Evolutionary conservation across 2,113 vertebrate genomes (phyloP).

Genomic region (Neolamprologus longior): DNA sequence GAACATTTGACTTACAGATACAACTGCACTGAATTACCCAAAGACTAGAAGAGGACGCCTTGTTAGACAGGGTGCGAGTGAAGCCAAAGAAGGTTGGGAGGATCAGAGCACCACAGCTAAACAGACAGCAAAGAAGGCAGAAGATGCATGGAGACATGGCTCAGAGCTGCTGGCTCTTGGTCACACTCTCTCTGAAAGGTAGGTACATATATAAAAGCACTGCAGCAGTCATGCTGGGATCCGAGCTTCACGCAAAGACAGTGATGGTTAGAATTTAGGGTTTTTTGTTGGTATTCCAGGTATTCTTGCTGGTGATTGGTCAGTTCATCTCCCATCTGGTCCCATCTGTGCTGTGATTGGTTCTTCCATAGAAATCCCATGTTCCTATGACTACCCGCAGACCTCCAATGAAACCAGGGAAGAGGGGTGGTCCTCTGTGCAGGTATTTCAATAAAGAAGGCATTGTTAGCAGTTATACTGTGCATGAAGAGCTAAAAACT

Average conservation of each 20-base stretch:
- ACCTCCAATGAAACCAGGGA: background rate
- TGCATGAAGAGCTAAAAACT: background rate
- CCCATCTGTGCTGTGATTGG: slow-evolving; percentile 50
- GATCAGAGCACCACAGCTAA: background rate
- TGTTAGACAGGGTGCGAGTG: too few relatives aligned
- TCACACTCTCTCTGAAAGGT: slow-evolving; percentile 40
- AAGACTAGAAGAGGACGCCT: background rate
- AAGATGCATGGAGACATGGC: background rate
- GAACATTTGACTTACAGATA: background rate
- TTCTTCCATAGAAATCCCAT: slow-evolving; percentile 57
- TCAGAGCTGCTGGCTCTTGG: slow-evolving; percentile 14
- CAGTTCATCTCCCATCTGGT: slow-evolving; percentile 19
- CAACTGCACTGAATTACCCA: background rate
- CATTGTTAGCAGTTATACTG: background rate
- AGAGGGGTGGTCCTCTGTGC: background rate
- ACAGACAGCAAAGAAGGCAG: background rate
- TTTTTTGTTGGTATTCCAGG: background rate
- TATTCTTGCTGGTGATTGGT: slow-evolving; percentile 52
- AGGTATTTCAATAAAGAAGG: slow-evolving; percentile 37
- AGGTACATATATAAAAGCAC: background rate
- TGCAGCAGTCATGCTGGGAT: background rate
- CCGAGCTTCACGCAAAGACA: background rate
- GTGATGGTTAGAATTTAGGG: background rate
- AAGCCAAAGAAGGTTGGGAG: background rate
- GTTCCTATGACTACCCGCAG: slow-evolving; percentile 66